phyloP scores from a whole-genome alignment of 2,888 invertebrate genomes.

The Nephrotoma guestfalica region DNA sequence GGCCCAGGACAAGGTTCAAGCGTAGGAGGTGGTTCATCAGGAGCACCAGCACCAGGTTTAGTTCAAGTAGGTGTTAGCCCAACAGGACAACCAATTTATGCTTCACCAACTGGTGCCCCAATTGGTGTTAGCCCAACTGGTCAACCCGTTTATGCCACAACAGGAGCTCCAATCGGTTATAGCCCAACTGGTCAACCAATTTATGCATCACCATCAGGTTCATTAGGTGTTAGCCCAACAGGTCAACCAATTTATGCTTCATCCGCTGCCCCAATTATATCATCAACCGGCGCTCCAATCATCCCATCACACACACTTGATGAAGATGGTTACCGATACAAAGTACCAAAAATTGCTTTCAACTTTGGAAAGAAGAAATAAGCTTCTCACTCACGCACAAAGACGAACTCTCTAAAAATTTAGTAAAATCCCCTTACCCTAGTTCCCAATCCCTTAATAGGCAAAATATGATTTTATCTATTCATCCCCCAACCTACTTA shows the following conservation, averaged over 20 bases:
- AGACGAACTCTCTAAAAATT: background rate
- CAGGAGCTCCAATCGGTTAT: background rate
- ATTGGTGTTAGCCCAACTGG: background rate
- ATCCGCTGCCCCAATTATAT: background rate
- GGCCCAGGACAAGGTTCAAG: background rate
- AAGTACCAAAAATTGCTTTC: background rate
- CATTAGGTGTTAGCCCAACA: background rate
- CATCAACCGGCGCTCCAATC: background rate
- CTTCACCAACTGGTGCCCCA: background rate
- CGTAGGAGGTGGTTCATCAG: background rate
- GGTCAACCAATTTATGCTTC: background rate
- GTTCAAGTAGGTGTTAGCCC: background rate
- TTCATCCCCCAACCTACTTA: background rate
- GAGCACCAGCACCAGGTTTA: background rate
- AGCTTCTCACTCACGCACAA: background rate
- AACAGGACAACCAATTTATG: background rate
- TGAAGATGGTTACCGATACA: conserved; percentile 1
- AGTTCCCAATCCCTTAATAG: background rate
- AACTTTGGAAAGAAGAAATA: background rate
- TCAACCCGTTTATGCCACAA: background rate
- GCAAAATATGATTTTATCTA: background rate
- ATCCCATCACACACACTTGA: background rate
- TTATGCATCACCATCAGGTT: background rate
- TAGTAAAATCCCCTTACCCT: background rate
- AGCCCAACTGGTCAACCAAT: background rate